These are phyloP conservation scores for Dolichotis patagonum DNA, from an alignment of 2,113 vertebrate species.

Conservation along the genomic window DNA sequence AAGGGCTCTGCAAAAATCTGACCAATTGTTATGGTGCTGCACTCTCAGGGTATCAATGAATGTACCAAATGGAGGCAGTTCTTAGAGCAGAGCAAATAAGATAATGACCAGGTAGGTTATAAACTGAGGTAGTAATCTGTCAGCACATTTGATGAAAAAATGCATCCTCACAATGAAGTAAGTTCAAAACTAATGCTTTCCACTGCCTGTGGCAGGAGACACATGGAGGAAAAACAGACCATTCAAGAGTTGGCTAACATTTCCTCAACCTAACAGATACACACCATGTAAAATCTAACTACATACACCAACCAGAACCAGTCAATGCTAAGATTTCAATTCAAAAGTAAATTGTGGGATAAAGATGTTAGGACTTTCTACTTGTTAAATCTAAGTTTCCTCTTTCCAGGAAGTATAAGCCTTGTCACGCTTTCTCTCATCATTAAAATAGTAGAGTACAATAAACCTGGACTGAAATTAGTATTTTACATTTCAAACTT, in stretches of 20 bases:
- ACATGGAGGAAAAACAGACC: neutral
- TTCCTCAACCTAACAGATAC: neutral
- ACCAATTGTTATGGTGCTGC: neutral
- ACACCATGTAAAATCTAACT: neutral
- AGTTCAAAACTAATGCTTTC: neutral
- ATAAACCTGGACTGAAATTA: slow-evolving; percentile 51
- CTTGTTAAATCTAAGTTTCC: neutral
- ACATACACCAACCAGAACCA: neutral
- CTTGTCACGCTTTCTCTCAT: slow-evolving; percentile 23
- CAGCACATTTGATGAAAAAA: slow-evolving; percentile 34
- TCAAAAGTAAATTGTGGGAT: slow-evolving; percentile 40
- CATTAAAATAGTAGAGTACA: slow-evolving; percentile 29
- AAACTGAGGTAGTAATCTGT: slow-evolving; percentile 78
- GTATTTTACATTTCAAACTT: slow-evolving; percentile 45
- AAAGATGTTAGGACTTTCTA: neutral
- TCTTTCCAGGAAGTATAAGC: neutral
- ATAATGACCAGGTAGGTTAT: slow-evolving; percentile 59
- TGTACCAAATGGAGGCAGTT: neutral
- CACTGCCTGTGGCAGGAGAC: neutral
- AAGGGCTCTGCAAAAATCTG: neutral
- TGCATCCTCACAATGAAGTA: neutral
- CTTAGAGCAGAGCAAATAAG: slow-evolving; percentile 54
- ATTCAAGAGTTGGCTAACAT: neutral
- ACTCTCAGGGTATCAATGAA: neutral
- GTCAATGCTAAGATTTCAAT: neutral